phyloP scores from a whole-genome alignment of 2,888 invertebrate species.

The Linyphia triangularis region DNA sequence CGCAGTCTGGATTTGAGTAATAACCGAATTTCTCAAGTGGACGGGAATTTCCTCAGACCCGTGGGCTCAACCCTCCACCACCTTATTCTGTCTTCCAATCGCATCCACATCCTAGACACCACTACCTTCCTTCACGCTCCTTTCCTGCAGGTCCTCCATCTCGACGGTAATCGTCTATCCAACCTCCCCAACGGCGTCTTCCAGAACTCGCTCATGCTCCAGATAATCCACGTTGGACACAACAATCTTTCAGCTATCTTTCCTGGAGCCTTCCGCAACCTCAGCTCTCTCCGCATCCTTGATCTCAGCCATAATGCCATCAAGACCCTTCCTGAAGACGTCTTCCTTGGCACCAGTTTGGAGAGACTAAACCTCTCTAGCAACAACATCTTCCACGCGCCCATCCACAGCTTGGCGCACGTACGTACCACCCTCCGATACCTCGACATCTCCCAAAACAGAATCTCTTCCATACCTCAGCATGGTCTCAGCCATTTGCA shows the following conservation, averaged over 20 bases:
- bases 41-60: slow-evolving; percentile 84
- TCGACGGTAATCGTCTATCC: slow-evolving; percentile 62
- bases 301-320: slow-evolving; percentile 76
- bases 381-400: slow-evolving; percentile 72
- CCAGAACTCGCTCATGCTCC: slow-evolving; percentile 67
- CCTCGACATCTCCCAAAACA: slow-evolving; percentile 88
- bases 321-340: slow-evolving; percentile 71
- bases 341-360: slow-evolving; percentile 69
- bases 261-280: slow-evolving; percentile 64
- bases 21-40: slow-evolving; percentile 84
- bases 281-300: slow-evolving; percentile 72
- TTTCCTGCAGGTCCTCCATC: slow-evolving; percentile 63
- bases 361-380: slow-evolving; percentile 69
- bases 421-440: slow-evolving; percentile 86
- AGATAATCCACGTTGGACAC: slow-evolving; percentile 65
- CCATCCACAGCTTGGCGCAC: slow-evolving; percentile 80
- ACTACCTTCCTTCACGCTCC: slow-evolving; percentile 59
- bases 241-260: slow-evolving; percentile 66
- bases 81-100: slow-evolving; percentile 87
- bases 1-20: slow-evolving; percentile 84
- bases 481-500: slow-evolving; percentile 83
- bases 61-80: slow-evolving; percentile 85
- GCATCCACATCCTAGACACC: slow-evolving; percentile 85
- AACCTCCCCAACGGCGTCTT: slow-evolving; percentile 66
- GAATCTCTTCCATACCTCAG: slow-evolving; percentile 86